Conservation (phyloP, 2,797 vertebrate genomes). For the Hafferia zeledoni region DNA sequence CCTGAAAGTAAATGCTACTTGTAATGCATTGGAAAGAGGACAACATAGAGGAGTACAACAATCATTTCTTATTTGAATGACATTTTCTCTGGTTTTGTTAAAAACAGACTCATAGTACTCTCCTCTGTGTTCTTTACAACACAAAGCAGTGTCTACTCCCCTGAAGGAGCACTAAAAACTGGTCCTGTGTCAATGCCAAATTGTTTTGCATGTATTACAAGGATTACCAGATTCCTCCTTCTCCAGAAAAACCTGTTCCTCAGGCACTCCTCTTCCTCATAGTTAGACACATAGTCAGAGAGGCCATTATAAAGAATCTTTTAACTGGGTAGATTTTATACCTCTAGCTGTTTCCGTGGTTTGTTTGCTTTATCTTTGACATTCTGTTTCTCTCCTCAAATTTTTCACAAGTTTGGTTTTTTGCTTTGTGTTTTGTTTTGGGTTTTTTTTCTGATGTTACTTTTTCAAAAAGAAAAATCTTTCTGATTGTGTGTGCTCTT, state of each 20-base stretch:
- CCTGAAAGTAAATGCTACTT: not conserved
- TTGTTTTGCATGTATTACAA: not conserved
- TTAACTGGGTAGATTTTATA: not conserved
- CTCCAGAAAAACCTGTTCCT: constrained; percentile 52
- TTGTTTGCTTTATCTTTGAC: not conserved
- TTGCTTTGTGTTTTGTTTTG: not conserved
- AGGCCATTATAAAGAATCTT: not conserved
- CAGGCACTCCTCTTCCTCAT: constrained; percentile 37
- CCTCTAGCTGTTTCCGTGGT: not conserved
- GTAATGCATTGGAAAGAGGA: not conserved
- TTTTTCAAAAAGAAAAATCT: not conserved
- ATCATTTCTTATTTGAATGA: not conserved
- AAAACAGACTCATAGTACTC: not conserved
- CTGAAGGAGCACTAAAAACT: not conserved
- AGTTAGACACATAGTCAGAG: not conserved
- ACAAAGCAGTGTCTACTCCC: not conserved
- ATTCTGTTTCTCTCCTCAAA: not conserved
- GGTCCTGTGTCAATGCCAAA: not conserved
- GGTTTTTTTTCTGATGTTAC: not conserved
- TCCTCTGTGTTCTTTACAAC: not conserved
- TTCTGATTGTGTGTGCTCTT: not conserved
- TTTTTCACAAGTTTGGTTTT: not conserved
- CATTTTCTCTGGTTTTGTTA: not conserved
- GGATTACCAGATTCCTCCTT: not conserved
- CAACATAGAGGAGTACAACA: not conserved